phyloP scores from a whole-genome alignment of 2,888 invertebrate genomes.

The Neoitamus cyanurus region DNA sequence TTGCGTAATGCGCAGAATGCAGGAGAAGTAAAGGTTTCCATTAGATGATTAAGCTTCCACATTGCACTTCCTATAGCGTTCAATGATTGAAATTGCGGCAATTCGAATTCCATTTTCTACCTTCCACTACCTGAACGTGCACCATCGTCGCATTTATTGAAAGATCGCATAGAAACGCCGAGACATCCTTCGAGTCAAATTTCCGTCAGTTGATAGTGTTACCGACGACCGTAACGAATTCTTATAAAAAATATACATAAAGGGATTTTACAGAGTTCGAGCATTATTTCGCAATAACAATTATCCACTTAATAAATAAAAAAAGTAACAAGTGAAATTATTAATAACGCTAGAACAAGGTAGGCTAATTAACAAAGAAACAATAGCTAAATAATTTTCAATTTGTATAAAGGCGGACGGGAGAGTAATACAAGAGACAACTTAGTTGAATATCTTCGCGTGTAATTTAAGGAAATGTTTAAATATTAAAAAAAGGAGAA shows the following conservation, averaged over 20 bases:
- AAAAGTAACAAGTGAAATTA: constrained; percentile 22
- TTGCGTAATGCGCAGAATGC: neutral
- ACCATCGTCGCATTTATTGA: neutral
- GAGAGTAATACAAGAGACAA: neutral
- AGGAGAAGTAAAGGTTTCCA: neutral
- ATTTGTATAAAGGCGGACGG: constrained; percentile 20
- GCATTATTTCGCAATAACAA: constrained; percentile 32
- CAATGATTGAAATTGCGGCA: neutral
- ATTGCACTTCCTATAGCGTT: neutral
- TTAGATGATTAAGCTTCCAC: neutral
- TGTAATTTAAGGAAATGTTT: neutral
- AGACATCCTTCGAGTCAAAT: neutral
- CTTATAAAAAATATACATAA: neutral
- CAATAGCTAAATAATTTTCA: constrained; percentile 40
- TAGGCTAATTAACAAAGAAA: constrained; percentile 27
- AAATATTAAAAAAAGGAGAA: constrained; percentile 20
- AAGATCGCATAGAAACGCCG: neutral
- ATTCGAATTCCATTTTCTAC: neutral
- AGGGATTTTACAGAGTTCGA: constrained; percentile 16
- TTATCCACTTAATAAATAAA: constrained; percentile 15
- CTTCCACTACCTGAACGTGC: neutral
- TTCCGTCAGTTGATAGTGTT: constrained; percentile 14
- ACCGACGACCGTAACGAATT: constrained; percentile 7
- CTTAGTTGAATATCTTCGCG: constrained; percentile 13
- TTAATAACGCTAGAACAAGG: constrained; percentile 19